Conservation (phyloP, 1,140 invertebrate species). For the Eriocheir sinensis region DNA sequence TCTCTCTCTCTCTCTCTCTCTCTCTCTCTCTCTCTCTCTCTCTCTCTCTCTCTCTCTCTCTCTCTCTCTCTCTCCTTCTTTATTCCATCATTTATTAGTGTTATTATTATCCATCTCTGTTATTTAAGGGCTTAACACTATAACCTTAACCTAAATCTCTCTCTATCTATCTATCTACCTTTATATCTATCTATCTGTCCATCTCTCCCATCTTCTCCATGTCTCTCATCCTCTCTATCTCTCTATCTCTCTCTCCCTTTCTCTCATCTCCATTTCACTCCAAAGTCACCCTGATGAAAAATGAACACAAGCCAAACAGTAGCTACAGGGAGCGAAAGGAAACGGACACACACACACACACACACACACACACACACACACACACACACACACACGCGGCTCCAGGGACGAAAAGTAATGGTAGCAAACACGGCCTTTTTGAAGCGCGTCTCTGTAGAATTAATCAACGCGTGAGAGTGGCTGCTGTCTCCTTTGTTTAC, state of each 20-base stretch:
- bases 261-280: not conserved
- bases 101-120: too few relatives aligned
- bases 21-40: not conserved
- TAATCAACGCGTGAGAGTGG: not conserved
- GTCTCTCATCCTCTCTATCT: not conserved
- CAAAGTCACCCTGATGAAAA: too few relatives aligned
- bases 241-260: not conserved
- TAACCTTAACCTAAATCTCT: not conserved
- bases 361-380: not conserved
- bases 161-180: slow-evolving; percentile 27
- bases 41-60: not conserved
- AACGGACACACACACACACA: not conserved
- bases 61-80: not conserved
- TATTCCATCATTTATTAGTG: not conserved
- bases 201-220: too few relatives aligned
- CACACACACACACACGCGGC: slow-evolving; percentile 7
- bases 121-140: not conserved
- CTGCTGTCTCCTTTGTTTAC: not conserved
- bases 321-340: too few relatives aligned
- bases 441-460: not conserved
- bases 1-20: too few relatives aligned
- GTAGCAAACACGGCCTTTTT: not conserved
- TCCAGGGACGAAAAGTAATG: not conserved
- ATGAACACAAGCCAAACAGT: too few relatives aligned
- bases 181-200: not conserved